Conservation (phyloP, 2,797 vertebrate genomes). For the Scomberomorus guttatus region DNA sequence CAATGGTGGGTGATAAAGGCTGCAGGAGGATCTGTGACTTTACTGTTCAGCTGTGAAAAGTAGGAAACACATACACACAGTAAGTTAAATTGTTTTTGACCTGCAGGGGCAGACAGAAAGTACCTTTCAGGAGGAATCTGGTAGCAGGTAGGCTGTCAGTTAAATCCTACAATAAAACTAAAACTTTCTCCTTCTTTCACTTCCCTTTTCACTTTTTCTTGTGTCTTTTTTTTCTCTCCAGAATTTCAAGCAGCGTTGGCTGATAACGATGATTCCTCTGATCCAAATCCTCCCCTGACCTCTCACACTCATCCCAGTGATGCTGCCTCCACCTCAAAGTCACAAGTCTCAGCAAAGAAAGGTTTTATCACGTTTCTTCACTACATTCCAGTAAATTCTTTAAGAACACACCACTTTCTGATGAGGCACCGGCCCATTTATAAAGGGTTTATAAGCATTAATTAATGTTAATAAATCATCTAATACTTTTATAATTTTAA, state of each 20-base stretch:
- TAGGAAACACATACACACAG: neutral
- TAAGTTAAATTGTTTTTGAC: conserved; percentile 17
- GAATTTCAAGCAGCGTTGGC: conserved; percentile 75
- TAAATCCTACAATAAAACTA: neutral
- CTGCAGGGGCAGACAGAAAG: conserved; percentile 56
- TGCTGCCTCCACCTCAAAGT: conserved; percentile 40
- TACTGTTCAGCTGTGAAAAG: neutral
- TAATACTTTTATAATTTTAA: no score
- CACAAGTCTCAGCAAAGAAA: conserved; percentile 56
- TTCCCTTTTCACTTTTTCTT: neutral
- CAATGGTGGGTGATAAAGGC: conserved; percentile 69
- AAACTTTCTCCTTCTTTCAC: neutral
- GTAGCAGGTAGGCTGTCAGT: conserved; percentile 51
- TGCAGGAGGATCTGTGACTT: neutral
- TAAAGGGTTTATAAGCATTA: no score
- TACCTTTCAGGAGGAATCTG: conserved; percentile 54
- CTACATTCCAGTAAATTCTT: no score
- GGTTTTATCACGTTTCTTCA: conserved; percentile 27
- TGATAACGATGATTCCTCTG: conserved; percentile 44
- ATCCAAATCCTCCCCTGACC: conserved; percentile 30
- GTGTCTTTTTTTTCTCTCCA: conserved; percentile 39
- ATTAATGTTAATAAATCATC: no score
- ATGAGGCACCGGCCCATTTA: no score
- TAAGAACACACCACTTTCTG: no score
- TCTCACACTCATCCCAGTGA: neutral